Evolutionary conservation across 2,888 invertebrate genomes (phyloP).

Genomic region (Polietes domitor): DNA sequence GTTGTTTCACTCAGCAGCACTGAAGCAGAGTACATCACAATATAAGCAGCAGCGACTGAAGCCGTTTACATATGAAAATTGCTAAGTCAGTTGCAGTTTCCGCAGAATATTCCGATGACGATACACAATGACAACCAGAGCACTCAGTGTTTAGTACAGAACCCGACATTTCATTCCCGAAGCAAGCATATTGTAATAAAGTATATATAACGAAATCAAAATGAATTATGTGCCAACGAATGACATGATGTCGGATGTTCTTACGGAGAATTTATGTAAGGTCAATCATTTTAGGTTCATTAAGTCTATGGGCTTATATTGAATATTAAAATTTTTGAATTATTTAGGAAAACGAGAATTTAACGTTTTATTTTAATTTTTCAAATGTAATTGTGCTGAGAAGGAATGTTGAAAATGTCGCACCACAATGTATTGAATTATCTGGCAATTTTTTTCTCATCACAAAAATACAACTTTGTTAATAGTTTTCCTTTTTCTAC

Average conservation of each 20-base stretch:
- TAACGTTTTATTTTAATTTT: neutral
- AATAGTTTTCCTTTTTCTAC: no score
- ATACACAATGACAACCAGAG: slow-evolving; percentile 41
- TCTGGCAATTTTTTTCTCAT: no score
- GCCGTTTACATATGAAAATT: slow-evolving; percentile 48
- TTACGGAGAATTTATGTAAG: slow-evolving; percentile 28
- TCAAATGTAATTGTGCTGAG: slow-evolving; percentile 17
- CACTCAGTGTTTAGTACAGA: slow-evolving; percentile 16
- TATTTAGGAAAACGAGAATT: neutral
- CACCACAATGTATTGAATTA: no score
- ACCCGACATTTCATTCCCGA: neutral
- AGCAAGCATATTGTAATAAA: neutral
- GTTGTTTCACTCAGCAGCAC: slow-evolving; percentile 52
- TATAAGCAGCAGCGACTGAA: slow-evolving; percentile 55
- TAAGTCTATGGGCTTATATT: slow-evolving; percentile 24
- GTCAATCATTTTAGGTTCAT: slow-evolving; percentile 18
- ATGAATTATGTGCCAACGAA: neutral
- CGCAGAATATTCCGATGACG: neutral
- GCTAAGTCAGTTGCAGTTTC: slow-evolving; percentile 12
- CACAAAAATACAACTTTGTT: no score
- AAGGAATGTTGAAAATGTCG: no score
- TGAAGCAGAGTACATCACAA: slow-evolving; percentile 56
- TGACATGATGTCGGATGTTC: slow-evolving; percentile 21
- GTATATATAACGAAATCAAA: slow-evolving; percentile 23
- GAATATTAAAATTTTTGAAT: no score